phyloP scores from a whole-genome alignment of 2,888 invertebrate species.

The Lissocephala sabroskyi region DNA sequence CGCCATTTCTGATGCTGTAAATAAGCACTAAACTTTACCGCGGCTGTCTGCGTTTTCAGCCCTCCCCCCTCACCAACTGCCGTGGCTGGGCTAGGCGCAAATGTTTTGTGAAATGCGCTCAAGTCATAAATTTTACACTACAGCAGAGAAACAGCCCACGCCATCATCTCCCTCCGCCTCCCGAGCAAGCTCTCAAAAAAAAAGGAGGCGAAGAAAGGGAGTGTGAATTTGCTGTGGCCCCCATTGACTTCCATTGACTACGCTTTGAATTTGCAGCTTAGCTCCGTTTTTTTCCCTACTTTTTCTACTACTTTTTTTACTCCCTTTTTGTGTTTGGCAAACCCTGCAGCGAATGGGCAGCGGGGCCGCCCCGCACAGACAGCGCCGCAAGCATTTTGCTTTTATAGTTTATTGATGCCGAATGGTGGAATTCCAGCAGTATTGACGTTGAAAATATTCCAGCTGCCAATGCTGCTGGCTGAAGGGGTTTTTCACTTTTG shows the following conservation, averaged over 20 bases:
- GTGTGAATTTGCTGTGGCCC: constrained; percentile 7
- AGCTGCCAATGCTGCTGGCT: constrained; percentile 19
- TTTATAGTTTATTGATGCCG: constrained; percentile 63
- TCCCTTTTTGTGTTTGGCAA: constrained; percentile 9
- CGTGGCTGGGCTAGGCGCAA: constrained; percentile 40
- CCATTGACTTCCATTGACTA: constrained; percentile 57
- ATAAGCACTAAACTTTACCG: constrained; percentile 58
- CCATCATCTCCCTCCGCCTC: too few species aligned
- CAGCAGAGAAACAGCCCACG: constrained; percentile 24
- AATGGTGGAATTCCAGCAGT: constrained; percentile 47
- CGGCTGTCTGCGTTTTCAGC: constrained; percentile 29
- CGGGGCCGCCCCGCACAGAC: constrained; percentile 16
- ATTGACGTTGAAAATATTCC: constrained; percentile 56
- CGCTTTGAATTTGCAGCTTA: constrained; percentile 32
- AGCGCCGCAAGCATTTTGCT: constrained; percentile 50
- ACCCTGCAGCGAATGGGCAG: neutral
- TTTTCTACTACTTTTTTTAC: constrained; percentile 2
- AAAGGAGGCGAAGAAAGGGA: constrained; percentile 7
- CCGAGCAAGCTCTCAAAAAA: neutral
- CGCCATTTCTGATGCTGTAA: constrained; percentile 27
- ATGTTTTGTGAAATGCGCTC: constrained; percentile 61
- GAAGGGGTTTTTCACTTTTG: constrained; percentile 6
- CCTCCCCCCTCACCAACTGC: constrained; percentile 7
- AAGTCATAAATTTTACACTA: constrained; percentile 58
- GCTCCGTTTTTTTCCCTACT: neutral